Evolutionary conservation across 2,113 vertebrate species (phyloP).

Genomic region (Mormyrus iriodes): DNA sequence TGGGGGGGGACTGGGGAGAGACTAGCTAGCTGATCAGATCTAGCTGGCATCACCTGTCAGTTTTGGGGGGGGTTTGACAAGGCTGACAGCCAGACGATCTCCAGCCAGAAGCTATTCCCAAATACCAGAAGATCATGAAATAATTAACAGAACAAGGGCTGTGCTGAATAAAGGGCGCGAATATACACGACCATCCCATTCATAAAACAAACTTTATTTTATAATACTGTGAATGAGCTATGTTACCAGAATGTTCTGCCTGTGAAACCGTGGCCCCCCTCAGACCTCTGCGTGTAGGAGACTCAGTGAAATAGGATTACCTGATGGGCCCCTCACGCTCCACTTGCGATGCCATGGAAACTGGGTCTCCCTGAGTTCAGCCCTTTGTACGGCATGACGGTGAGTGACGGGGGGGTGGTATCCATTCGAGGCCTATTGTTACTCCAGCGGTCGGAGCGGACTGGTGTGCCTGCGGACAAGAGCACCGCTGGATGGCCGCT

Average conservation of each 20-base stretch:
- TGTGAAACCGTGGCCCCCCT: background rate
- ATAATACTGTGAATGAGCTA: background rate
- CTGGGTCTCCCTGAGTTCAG: conserved; percentile 1
- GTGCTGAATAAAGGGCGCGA: no score
- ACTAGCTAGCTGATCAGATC: background rate
- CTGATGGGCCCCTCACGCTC: background rate
- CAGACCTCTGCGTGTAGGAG: background rate
- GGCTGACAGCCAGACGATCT: background rate
- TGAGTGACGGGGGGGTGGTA: background rate
- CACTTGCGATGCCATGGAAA: background rate
- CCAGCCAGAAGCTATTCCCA: background rate
- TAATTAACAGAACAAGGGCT: no score
- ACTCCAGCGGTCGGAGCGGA: background rate
- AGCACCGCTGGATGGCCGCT: background rate
- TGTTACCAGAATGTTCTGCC: background rate
- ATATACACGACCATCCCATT: background rate
- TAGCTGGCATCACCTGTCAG: background rate
- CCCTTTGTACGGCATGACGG: background rate
- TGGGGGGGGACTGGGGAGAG: no score
- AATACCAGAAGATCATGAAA: background rate
- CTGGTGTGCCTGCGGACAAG: background rate
- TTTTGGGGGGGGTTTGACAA: background rate
- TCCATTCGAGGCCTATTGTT: conserved; percentile 1
- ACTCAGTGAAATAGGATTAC: background rate
- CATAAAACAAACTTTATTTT: background rate